Percentiles rank a stretch among this genome's conserved stretches.
These are phyloP conservation scores for Butorides virescens DNA, from an alignment of 2,113 vertebrate species.

Conservation along the genomic window DNA sequence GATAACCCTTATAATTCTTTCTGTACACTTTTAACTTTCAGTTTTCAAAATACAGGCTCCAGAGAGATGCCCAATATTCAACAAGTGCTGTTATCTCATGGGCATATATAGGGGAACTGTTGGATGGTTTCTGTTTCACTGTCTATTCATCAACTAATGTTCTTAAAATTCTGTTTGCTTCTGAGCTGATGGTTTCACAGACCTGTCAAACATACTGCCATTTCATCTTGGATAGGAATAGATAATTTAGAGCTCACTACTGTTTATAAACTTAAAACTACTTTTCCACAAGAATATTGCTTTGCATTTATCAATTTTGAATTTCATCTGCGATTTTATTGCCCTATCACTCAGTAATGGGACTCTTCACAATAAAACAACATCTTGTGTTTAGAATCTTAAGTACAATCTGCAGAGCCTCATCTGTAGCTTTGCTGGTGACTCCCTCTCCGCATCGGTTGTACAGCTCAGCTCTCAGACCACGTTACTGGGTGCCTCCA, in stretches of 20 bases:
- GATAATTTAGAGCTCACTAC: background rate
- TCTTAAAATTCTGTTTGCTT: background rate
- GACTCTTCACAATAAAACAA: background rate
- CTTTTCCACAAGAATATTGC: background rate
- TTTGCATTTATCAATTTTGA: constrained; percentile 25
- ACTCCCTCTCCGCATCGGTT: rapidly evolving
- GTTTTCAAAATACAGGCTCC: background rate
- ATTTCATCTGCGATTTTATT: background rate
- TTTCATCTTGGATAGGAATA: background rate
- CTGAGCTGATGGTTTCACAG: background rate
- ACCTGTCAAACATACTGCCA: background rate
- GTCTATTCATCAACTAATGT: background rate
- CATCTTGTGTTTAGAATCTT: background rate
- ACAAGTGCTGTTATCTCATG: background rate
- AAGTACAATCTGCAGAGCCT: background rate
- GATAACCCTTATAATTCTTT: background rate
- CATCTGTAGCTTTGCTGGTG: background rate
- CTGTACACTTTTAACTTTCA: background rate
- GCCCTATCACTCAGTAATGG: background rate
- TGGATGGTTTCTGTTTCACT: background rate
- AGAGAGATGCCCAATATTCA: background rate
- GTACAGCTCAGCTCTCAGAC: background rate
- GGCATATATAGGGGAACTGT: background rate
- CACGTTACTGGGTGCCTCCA: rapidly evolving
- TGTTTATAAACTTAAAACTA: background rate